Evolutionary conservation across 2,888 invertebrate species (phyloP).

Genomic region (Lasius fuliginosus): DNA sequence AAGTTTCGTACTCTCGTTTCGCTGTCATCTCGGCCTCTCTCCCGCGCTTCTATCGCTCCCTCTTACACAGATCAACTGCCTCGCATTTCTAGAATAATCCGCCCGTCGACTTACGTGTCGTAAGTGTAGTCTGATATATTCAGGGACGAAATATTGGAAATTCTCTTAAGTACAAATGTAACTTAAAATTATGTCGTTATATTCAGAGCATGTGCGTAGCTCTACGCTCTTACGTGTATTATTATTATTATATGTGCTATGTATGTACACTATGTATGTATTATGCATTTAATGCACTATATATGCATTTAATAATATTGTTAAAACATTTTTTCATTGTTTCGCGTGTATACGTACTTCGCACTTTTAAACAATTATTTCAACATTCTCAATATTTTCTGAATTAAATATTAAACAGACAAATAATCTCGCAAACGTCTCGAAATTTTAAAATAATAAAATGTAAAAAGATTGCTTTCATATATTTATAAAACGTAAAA

Average conservation of each 20-base stretch:
- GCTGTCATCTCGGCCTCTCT: not conserved
- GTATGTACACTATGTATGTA: not conserved
- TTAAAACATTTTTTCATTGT: not conserved
- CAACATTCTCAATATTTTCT: not conserved
- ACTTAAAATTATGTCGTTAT: not conserved
- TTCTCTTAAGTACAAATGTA: not conserved
- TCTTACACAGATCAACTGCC: not conserved
- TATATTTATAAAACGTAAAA: not conserved
- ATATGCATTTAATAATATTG: not conserved
- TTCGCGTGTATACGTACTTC: not conserved
- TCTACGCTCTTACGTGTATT: not conserved
- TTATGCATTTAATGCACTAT: not conserved
- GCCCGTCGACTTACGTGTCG: not conserved
- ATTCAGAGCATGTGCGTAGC: not conserved
- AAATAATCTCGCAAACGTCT: not conserved
- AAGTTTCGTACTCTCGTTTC: slow-evolving; percentile 62
- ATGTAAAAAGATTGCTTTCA: not conserved
- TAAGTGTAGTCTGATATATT: slow-evolving; percentile 2
- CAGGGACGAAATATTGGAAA: slow-evolving; percentile 2
- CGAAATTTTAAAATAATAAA: not conserved
- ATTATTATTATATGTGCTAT: not conserved
- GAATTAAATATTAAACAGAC: not conserved
- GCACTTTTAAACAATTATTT: not conserved
- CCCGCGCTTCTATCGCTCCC: not conserved
- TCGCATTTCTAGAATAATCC: slow-evolving; percentile 29